Evolutionary conservation across 2,888 invertebrate genomes (phyloP), one percentile per base, ranked within the genome.

Genomic region (Macroteleia sp.): DNA sequence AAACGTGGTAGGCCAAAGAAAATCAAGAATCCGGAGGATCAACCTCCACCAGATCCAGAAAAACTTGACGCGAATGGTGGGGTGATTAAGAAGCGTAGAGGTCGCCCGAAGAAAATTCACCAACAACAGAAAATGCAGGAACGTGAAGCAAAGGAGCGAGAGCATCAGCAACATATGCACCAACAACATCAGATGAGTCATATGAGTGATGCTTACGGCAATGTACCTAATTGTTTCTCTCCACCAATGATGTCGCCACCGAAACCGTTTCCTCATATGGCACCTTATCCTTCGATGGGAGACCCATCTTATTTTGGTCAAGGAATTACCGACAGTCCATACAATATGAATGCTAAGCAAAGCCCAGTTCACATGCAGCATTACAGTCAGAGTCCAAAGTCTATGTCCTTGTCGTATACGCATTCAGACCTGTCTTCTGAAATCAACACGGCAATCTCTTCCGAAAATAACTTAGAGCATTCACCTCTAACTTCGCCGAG

Each of bases 1-100:
- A 97, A 97, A 91, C 93, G 97, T n/a, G 97, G 97, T 0, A 92
- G 97, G n/a, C 97, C 97, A 75, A 97, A 97, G 92, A 97, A 97
- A 91, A 94, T 95, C 20, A 95, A 95, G 88, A 95, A 94, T 88
- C 95, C 93, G 22, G 95, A 93, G 89, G 94, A 94, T 75, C 93
- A 94, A 42, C 92, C 94, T 8, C 90, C 92, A 12, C 93, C 93
- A 42, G 91, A 91, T 42, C 85, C 88, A 0, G 91, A 91, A 4
- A 90, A 90, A 36, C 39, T 89, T 25, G 90, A 91, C 64, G 88
- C 90, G 54, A 93, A 92, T 86, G 93, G 92, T 78, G 94, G 94
- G 88, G 94, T 95, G 77, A 95, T 96, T 77, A 97, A 97, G 92
- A 97, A 97, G 92, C 97, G 97, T 89, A 92, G 97, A 20, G 97